phyloP scores from a whole-genome alignment of 2,113 vertebrate genomes.

The Pangasianodon hypophthalmus region DNA sequence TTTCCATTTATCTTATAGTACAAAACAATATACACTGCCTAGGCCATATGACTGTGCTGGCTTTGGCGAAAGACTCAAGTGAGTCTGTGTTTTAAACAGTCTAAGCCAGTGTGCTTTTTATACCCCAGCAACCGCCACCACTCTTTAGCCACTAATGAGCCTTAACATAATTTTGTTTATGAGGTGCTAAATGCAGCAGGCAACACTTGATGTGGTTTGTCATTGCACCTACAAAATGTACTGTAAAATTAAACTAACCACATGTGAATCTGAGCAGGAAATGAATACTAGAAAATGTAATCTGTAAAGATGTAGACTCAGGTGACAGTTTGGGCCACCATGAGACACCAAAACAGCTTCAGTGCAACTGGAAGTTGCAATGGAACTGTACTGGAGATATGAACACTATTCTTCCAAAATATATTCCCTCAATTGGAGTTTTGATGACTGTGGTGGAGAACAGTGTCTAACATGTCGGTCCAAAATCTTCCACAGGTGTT shows the following conservation, averaged over 20 bases:
- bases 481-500: background rate
- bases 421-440: background rate
- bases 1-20: constrained; percentile 36
- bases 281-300: background rate
- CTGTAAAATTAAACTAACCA: background rate
- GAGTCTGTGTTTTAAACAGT: background rate
- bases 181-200: background rate
- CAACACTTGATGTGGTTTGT: background rate
- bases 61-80: background rate
- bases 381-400: background rate
- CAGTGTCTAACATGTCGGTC: background rate
- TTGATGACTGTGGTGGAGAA: background rate
- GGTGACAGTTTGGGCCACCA: background rate
- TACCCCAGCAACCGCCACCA: background rate
- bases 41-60: constrained; percentile 1
- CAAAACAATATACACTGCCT: constrained; percentile 41
- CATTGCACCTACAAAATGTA: background rate
- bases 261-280: background rate
- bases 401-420: background rate
- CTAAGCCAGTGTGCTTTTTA: constrained; percentile 4
- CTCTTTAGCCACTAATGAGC: constrained; percentile 24
- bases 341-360: background rate
- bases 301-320: background rate
- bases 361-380: background rate
- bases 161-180: constrained; percentile 9